Evolutionary conservation across 2,797 vertebrate genomes (phyloP), one percentile per base, ranked within the genome.

Genomic region (Sardinella longiceps): DNA sequence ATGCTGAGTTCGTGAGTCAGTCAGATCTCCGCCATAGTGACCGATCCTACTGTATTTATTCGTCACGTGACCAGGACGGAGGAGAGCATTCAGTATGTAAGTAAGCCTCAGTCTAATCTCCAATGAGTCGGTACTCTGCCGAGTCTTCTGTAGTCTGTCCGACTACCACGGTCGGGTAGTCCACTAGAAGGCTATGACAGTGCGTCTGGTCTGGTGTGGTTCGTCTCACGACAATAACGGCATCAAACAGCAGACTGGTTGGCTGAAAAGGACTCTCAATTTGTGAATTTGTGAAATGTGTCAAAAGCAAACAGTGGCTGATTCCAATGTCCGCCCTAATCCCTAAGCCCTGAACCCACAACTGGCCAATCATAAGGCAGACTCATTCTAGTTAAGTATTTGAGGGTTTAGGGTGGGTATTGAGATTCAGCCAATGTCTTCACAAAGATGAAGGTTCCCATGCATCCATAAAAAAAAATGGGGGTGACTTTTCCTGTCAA

Each of bases 21-120:
- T 90, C 89, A 77, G 88, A 88, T 89, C 94, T 92, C 95, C 95
- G 95, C 95, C 95, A 96, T 96, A 92, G 94, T 92, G 70, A 23
- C 70, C 70, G 70, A 77, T 7, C 20, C 70, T 43, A 77, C 70
- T 77, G 70, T 77, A 77, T 77, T 77, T 77, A 77, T 77, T 77
- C 37, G 70, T 77, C 70, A 77, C 70, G 70, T 77, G 70, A 77
- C 70, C 70, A 20, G 37, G 70, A 77, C 43, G 96, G 90, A 37
- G 33, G 33, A 20, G 70, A 77, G 70, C 70, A 77, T 39, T 39
- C 37, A 18, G 33, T 43, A 37, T 18, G 33, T 77, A 30, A 39
- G 33, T 77, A 30, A 39, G 37, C 37, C 20, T 77, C 70, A 77
- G 37, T 39, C 70, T 77, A 77, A 77, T 77, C 70, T 23, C 37